Base-by-base conservation (phyloP, 2,797 vertebrate genomes). In the Lacerta bilineata region DNA sequence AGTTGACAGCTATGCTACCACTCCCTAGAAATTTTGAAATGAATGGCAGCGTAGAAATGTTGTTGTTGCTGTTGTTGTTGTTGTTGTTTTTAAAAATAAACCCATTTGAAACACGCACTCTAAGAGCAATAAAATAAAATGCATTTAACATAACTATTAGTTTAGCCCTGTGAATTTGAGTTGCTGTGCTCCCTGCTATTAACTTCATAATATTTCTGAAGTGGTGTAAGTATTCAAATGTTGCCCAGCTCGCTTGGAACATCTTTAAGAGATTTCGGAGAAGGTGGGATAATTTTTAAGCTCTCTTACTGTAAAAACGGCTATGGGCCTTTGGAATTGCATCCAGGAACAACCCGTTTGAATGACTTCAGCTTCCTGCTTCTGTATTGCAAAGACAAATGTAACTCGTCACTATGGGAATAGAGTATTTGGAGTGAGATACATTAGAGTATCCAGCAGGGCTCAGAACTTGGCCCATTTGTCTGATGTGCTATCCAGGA, bases 261-360 rank as follows among this genome's bases (percentile, higher is more conserved):
- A 23, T 36, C 41, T 55, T 23, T 55, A 27, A 74, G 69, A 55
- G n/a, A n/a, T 33, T 71, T 72, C 72, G 10, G 66, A 71, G 81
- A 71, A 33, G 66, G 29, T 18, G 29, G n/a, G 82, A 74, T 55
- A 55, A 72, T 66, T 41, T 11, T 55, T 83, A 68, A 83, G 68
- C 68, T 55, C 71, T 83, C 82, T 83, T 83, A 50, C 66, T 83
- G 82, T 68, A 83, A 83, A 9, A 55, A 50, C 29, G 18, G 29
- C 71, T n/a, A 46, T 3, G 64, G 64, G 64, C 11, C 41, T 43
- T 83, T 71, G 68, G 33, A 72, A 55, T 10, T 10, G 5, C 15
- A 33, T 83, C 82, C 82, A 83, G 29, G 41, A 83, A 68, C 43
- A 29, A 13, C 43, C 43, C 43, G 18, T 83, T 3, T 72, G 41